A percentile compares a stretch with the other conserved stretches of the same genome.
These are phyloP conservation scores for Microvelia longipes DNA, from an alignment of 1,140 invertebrate genomes.

Conservation along the genomic window DNA sequence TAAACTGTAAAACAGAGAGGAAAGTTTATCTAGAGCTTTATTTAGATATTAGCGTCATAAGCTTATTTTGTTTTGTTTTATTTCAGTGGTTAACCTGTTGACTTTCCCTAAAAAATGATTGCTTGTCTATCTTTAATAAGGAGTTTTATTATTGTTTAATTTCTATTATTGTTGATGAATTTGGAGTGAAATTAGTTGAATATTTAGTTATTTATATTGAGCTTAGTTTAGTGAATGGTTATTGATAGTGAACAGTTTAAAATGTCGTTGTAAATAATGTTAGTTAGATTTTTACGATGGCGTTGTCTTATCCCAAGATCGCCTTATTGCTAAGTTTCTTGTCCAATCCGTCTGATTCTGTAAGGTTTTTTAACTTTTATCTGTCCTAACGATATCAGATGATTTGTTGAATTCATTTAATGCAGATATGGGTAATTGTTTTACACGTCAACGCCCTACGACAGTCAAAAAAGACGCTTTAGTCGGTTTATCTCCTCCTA, in stretches of 20 bases:
- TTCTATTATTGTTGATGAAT: neutral
- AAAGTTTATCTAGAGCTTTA: too few species aligned
- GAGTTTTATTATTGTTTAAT: neutral
- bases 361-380: neutral
- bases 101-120: neutral
- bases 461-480: constrained; percentile 22
- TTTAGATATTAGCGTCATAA: too few species aligned
- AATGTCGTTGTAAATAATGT: neutral
- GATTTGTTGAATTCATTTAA: neutral
- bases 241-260: neutral
- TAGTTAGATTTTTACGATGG: neutral
- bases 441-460: constrained; percentile 22
- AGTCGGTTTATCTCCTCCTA: constrained; percentile 12
- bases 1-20: too few species aligned
- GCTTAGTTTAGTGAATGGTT: neutral
- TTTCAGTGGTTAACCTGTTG: neutral
- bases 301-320: neutral
- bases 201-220: neutral
- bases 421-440: constrained; percentile 24
- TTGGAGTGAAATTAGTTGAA: neutral
- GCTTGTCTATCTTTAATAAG: neutral
- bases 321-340: neutral
- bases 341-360: neutral
- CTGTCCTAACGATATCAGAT: neutral
- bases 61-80: neutral